Conservation (phyloP, 2,113 vertebrate genomes). For the Podarcis muralis region DNA sequence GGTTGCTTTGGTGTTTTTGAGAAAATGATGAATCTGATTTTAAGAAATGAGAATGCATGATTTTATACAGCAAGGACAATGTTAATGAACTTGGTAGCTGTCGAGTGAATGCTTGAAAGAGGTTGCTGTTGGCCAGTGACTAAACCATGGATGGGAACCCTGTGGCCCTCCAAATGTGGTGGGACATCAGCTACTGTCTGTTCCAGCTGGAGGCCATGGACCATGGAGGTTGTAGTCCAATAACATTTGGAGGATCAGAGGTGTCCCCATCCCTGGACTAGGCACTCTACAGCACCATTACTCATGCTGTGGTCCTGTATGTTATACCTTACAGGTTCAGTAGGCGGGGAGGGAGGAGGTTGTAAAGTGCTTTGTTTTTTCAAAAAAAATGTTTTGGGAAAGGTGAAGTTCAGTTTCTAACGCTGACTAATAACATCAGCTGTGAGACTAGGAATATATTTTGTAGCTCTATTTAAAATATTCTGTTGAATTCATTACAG, state of each 20-base stretch:
- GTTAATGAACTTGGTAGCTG: neutral
- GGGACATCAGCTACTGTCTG: neutral
- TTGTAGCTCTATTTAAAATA: neutral
- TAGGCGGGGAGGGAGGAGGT: neutral
- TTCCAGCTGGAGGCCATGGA: neutral
- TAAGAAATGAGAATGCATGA: neutral
- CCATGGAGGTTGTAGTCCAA: neutral
- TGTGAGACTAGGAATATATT: neutral
- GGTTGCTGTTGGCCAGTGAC: too few species aligned
- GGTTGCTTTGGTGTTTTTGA: neutral
- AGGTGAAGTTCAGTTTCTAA: neutral
- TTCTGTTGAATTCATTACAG: neutral
- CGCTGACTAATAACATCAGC: neutral
- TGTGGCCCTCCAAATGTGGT: neutral
- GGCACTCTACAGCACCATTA: neutral
- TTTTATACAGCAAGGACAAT: neutral
- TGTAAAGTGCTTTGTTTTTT: neutral
- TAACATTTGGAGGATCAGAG: neutral
- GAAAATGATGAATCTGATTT: neutral
- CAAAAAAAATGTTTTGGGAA: neutral
- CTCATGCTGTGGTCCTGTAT: neutral
- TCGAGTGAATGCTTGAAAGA: neutral
- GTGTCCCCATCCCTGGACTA: neutral
- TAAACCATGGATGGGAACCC: neutral
- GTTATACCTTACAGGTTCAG: neutral